These are phyloP conservation scores for Recurvirostra avosetta DNA, from an alignment of 2,113 vertebrate genomes.

Conservation along the genomic window DNA sequence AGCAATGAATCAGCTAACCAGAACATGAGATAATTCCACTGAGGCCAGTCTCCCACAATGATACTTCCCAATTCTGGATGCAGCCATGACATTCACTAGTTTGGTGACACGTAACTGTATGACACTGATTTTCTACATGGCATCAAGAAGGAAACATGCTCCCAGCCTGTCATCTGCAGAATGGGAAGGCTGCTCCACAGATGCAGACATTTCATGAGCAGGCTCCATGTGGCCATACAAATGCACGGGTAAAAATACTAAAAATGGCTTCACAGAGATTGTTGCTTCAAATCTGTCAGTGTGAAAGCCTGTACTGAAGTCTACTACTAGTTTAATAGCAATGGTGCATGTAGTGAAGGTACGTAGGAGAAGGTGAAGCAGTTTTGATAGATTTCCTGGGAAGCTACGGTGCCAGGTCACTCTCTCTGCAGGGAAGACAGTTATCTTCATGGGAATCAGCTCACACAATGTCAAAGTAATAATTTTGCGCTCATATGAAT, in stretches of 20 bases:
- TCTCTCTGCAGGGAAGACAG: background rate
- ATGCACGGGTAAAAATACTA: background rate
- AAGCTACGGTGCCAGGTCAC: background rate
- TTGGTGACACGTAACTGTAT: rapidly evolving
- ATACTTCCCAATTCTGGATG: background rate
- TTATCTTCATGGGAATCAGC: background rate
- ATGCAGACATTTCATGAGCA: background rate
- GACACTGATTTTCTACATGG: background rate
- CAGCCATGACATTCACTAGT: background rate
- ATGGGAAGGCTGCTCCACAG: background rate
- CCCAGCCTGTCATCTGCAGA: background rate
- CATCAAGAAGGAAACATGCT: background rate
- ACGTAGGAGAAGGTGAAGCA: background rate
- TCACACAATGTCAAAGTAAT: background rate
- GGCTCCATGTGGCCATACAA: background rate
- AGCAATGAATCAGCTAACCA: background rate
- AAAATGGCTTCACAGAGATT: background rate
- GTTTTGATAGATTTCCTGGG: background rate
- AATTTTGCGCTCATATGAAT: background rate
- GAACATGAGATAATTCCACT: background rate
- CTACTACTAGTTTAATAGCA: background rate
- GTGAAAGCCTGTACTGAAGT: background rate
- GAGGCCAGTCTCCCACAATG: background rate
- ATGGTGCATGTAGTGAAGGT: background rate
- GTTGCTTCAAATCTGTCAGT: background rate